Evolutionary conservation across 2,888 invertebrate genomes (phyloP).

Genomic region (Caenorhabditis afra): DNA sequence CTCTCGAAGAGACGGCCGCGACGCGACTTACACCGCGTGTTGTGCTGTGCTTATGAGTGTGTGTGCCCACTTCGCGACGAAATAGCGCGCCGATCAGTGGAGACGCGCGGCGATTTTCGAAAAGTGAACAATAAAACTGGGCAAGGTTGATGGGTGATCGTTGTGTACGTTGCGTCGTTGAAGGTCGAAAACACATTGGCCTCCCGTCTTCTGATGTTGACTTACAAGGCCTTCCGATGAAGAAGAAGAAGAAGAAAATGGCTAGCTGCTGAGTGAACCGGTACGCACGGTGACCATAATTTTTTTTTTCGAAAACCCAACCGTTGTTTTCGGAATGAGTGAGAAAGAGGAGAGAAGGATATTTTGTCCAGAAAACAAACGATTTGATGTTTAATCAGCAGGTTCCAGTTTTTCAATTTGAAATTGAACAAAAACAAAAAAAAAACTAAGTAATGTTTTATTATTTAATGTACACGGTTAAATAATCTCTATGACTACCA

Average conservation of each 20-base stretch:
- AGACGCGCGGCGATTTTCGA: conserved; percentile 47
- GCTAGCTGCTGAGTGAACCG: neutral
- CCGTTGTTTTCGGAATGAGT: neutral
- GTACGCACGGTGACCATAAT: neutral
- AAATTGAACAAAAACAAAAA: too few species aligned
- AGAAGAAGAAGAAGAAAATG: neutral
- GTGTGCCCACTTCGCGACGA: conserved; percentile 52
- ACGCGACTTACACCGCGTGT: conserved; percentile 43
- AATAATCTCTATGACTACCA: conserved; percentile 41
- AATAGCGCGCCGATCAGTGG: conserved; percentile 47
- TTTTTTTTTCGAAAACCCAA: conserved; percentile 15
- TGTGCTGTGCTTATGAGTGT: conserved; percentile 17
- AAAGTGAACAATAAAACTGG: conserved; percentile 54
- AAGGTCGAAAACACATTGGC: conserved; percentile 48
- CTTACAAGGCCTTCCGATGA: conserved; percentile 43
- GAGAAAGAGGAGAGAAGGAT: too few species aligned
- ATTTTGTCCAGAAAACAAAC: too few species aligned
- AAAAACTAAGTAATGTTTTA: too few species aligned
- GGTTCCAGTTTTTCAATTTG: too few species aligned
- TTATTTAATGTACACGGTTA: neutral
- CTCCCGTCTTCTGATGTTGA: conserved; percentile 31
- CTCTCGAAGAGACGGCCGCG: conserved; percentile 31
- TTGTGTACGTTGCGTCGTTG: conserved; percentile 56
- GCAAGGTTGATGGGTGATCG: conserved; percentile 47
- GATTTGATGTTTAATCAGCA: too few species aligned